A percentile compares a stretch with the other conserved stretches of the same genome.
Evolutionary conservation across 2,888 invertebrate species (phyloP).

Genomic region (Ochropacha duplaris): DNA sequence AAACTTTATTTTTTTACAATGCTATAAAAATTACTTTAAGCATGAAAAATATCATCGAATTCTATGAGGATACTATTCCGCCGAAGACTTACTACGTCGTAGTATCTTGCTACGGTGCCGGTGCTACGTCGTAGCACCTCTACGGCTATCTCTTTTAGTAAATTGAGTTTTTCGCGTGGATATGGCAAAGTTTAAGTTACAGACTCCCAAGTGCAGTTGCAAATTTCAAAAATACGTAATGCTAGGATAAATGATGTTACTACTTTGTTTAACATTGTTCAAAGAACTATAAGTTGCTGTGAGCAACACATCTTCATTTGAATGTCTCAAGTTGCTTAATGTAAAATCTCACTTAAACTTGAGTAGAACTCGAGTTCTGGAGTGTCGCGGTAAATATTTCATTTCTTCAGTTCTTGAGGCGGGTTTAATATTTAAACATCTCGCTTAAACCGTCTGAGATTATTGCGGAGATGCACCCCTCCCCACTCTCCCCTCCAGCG

Average conservation of each 20-base stretch:
- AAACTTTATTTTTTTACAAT: too few species aligned
- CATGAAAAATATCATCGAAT: too few species aligned
- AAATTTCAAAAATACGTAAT: background rate
- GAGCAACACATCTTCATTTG: background rate
- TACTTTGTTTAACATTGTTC: background rate
- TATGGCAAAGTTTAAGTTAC: too few species aligned
- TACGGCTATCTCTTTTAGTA: background rate
- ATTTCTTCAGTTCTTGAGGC: conserved; percentile 5
- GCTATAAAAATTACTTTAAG: too few species aligned
- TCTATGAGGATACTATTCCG: too few species aligned
- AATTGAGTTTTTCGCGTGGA: too few species aligned
- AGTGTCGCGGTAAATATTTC: conserved; percentile 10
- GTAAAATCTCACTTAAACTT: background rate
- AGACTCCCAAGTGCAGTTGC: too few species aligned
- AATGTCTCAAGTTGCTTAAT: background rate
- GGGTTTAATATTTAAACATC: conserved; percentile 11
- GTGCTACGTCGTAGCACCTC: background rate
- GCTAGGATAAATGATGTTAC: background rate
- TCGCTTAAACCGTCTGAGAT: conserved; percentile 8
- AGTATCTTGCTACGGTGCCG: background rate
- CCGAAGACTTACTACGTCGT: background rate
- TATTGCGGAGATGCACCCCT: conserved; percentile 7
- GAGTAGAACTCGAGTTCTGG: background rate
- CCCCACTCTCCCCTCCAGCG: background rate
- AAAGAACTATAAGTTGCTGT: background rate